These are phyloP conservation scores for Scartelaos histophorus DNA, from an alignment of 2,113 vertebrate genomes.

Conservation along the genomic window DNA sequence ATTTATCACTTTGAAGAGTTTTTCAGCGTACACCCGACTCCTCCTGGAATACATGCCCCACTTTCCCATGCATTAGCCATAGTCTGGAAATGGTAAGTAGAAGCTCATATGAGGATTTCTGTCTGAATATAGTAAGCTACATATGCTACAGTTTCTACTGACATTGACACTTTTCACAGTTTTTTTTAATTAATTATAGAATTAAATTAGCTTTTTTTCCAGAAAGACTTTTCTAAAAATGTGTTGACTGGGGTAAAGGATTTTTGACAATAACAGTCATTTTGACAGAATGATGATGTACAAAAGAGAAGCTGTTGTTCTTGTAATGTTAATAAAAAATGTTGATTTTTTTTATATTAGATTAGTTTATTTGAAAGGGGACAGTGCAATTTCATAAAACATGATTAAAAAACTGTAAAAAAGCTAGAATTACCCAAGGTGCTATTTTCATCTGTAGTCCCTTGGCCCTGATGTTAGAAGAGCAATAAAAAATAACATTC, in stretches of 20 bases:
- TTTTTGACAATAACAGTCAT: no score
- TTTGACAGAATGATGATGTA: no score
- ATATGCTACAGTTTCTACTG: neutral
- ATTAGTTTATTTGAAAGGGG: no score
- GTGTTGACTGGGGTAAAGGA: neutral
- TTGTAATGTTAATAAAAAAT: neutral
- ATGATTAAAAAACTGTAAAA: no score
- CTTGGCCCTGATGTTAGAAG: no score
- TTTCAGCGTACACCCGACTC: slow-evolving; percentile 38
- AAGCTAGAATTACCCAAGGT: no score
- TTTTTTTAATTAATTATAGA: neutral
- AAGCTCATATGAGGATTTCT: neutral
- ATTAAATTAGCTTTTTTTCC: neutral
- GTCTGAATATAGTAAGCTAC: slow-evolving; percentile 4
- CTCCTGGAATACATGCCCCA: slow-evolving; percentile 60
- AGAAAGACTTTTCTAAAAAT: neutral
- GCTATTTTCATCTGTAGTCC: no score
- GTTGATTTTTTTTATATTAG: no score
- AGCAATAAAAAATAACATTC: no score
- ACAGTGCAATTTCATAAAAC: no score
- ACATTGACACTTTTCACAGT: slow-evolving; percentile 14
- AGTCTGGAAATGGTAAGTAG: neutral
- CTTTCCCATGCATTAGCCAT: slow-evolving; percentile 14
- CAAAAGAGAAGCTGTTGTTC: neutral
- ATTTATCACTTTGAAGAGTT: slow-evolving; percentile 65